Base-by-base conservation (phyloP, 2,113 vertebrate species). In the Toxotes jaculatrix region DNA sequence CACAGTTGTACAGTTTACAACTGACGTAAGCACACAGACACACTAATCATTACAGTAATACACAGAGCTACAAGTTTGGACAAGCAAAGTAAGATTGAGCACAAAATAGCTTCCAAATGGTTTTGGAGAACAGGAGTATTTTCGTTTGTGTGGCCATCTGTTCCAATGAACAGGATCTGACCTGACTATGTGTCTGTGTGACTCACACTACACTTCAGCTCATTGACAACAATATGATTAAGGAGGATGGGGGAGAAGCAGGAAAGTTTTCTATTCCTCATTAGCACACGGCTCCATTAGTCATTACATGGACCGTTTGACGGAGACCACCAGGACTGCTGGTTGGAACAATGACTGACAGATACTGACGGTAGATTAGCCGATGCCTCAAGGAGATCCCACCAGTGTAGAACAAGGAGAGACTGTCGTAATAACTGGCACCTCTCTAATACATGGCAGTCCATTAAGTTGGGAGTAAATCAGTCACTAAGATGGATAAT, bases 401-500 rank as follows among this genome's bases (percentile, higher is more conserved):
- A 80, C 87, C 85, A 75, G 53, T 67, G 82, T 45, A 79, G 82
- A 86, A 90, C 82, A 82, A 85, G 47, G 63, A 32, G 68, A 74
- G 64, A 8, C 27, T 9, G 4, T 53, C 5, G 7, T 81, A 88
- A 87, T 47, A 70, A 76, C 67, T 7, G 12, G 38, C 34, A 47
- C 59, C 55, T 7, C 13, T 59, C 53, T 79, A 80, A 89, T 76
- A 61, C 77, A 82, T 2, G 12, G 59, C 47, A 72, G 75, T 66
- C 69, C 74, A 86, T 87, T 80, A 87, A 78, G 63, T 65, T 55
- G 21, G 77, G 19, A 74, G 64, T 0, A 79, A 92, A 91, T 90
- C 87, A 91, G 75, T 89, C 87, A 83, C 59, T 78, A 86, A 92
- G 88, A 88, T 5, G 83, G 85, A 87, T 88, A 83, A 86, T 63